Evolutionary conservation across 2,113 vertebrate species (phyloP).

Genomic region (Oreamnos americanus): DNA sequence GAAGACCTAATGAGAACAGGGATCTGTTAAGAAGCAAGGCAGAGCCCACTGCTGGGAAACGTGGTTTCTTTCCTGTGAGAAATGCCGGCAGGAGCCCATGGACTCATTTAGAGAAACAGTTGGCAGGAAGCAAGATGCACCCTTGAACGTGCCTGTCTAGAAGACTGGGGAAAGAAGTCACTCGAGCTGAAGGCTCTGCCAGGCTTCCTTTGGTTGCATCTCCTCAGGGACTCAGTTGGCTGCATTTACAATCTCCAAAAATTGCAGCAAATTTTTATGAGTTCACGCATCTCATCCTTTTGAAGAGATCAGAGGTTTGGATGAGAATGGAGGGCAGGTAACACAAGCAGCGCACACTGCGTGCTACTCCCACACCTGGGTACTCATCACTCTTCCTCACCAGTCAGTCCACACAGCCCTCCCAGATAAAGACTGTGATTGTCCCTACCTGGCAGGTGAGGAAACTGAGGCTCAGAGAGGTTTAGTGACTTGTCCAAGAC

Average conservation of each 20-base stretch:
- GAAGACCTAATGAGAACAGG: neutral
- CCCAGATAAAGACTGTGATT: neutral
- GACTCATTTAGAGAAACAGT: neutral
- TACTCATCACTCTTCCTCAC: neutral
- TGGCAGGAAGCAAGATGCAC: neutral
- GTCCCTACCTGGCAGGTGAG: neutral
- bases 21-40: neutral
- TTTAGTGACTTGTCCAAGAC: neutral
- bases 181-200: neutral
- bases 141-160: neutral
- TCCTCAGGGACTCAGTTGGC: neutral
- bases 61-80: neutral
- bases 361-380: neutral
- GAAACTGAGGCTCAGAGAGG: neutral
- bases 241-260: neutral
- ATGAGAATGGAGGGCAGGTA: neutral
- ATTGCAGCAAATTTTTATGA: neutral
- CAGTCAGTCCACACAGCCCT: neutral
- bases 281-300: neutral
- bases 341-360: rapidly evolving
- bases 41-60: neutral
- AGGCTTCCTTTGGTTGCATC: neutral
- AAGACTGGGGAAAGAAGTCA: neutral
- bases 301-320: neutral
- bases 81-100: neutral